Evolutionary conservation across 2,888 invertebrate species (phyloP).

Genomic region (Lomographa bimaculata): DNA sequence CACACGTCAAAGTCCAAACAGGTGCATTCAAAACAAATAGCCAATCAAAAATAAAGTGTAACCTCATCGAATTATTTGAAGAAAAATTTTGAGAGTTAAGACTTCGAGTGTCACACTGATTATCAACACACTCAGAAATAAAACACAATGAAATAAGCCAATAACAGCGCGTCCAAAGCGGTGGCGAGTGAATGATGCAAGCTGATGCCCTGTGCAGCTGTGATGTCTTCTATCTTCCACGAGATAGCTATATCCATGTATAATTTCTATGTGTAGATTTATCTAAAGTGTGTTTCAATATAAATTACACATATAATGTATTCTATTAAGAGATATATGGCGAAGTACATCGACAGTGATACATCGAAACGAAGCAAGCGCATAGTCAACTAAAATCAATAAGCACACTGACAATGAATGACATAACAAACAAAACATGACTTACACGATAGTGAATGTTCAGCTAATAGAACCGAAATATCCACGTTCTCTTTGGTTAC

Average conservation of each 20-base stretch:
- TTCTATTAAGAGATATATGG: slow-evolving; percentile 26
- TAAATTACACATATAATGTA: slow-evolving; percentile 20
- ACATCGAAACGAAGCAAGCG: slow-evolving; percentile 74
- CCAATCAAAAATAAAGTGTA: slow-evolving; percentile 16
- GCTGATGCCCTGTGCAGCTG: slow-evolving; percentile 52
- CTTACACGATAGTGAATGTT: slow-evolving; percentile 80
- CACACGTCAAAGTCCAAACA: slow-evolving; percentile 37
- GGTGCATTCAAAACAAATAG: slow-evolving; percentile 32
- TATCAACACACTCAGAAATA: slow-evolving; percentile 12
- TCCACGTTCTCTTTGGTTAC: slow-evolving; percentile 77
- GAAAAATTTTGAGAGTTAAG: slow-evolving; percentile 14
- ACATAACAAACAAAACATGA: slow-evolving; percentile 82
- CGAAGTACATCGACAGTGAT: slow-evolving; percentile 34
- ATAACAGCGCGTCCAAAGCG: slow-evolving; percentile 54
- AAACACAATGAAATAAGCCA: slow-evolving; percentile 34
- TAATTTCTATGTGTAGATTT: slow-evolving; percentile 1
- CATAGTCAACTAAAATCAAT: slow-evolving; percentile 62
- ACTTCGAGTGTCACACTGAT: slow-evolving; percentile 22
- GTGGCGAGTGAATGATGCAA: slow-evolving; percentile 57
- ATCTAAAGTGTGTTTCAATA: slow-evolving; percentile 8
- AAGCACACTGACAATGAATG: slow-evolving; percentile 82
- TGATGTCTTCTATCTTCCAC: slow-evolving; percentile 33
- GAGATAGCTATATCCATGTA: slow-evolving; percentile 3
- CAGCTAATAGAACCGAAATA: slow-evolving; percentile 71
- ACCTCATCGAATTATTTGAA: background rate